Conservation (phyloP, 2,113 vertebrate genomes). For the Crotalus viridis region DNA sequence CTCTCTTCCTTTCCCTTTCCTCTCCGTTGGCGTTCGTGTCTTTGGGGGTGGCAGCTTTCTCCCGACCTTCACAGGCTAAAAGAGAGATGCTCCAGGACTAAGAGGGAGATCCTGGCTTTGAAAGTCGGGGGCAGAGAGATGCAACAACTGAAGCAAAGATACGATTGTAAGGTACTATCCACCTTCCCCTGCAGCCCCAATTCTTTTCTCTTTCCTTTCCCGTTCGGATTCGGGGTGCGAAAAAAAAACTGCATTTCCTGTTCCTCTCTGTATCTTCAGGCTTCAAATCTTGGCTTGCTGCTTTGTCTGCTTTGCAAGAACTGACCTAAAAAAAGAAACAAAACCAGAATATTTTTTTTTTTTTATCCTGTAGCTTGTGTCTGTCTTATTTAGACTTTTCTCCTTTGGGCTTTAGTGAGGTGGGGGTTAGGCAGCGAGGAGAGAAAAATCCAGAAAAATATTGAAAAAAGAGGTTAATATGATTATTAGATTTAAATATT, state of each 20-base stretch:
- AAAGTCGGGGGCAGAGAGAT: slow-evolving; percentile 85
- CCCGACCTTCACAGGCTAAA: slow-evolving; percentile 89
- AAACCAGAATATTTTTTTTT: background rate
- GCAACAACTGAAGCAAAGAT: slow-evolving; percentile 83
- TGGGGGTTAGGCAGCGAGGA: background rate
- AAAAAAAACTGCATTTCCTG: background rate
- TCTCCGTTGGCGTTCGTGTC: slow-evolving; percentile 51
- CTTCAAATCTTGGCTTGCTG: background rate
- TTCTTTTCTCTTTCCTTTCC: background rate
- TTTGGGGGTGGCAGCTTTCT: slow-evolving; percentile 78
- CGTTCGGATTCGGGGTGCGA: background rate
- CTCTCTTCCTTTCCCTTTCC: slow-evolving; percentile 57
- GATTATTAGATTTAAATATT: too few relatives aligned
- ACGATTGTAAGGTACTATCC: slow-evolving; percentile 87
- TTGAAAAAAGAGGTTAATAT: background rate
- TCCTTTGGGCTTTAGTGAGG: background rate
- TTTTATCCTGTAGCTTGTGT: background rate
- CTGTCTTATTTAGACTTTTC: background rate
- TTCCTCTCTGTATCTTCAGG: background rate
- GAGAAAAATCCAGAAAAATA: background rate
- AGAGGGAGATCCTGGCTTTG: slow-evolving; percentile 85
- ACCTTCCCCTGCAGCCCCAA: background rate
- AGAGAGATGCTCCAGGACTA: slow-evolving; percentile 89
- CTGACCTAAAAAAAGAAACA: background rate
- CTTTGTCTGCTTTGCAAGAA: background rate